phyloP scores from a whole-genome alignment of 2,888 invertebrate species.

The Marasmarcha lunaedactyla region DNA sequence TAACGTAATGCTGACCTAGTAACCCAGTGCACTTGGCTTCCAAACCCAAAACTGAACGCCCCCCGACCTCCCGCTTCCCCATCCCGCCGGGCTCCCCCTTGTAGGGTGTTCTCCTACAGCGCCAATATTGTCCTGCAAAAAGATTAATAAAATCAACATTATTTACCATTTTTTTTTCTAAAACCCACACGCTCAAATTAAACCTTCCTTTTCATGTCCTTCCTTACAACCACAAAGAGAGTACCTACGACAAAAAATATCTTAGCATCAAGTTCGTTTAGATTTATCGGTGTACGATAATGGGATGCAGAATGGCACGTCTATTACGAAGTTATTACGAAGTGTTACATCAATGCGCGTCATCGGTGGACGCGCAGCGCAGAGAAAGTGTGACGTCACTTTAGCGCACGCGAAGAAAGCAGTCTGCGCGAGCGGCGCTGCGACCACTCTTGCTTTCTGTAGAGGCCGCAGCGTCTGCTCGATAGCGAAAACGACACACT shows the following conservation, averaged over 20 bases:
- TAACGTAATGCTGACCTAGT: constrained; percentile 40
- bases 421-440: constrained; percentile 52
- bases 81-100: constrained; percentile 15
- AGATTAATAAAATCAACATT: too few species aligned
- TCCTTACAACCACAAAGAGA: too few species aligned
- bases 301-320: constrained; percentile 12
- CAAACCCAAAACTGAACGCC: constrained; percentile 32
- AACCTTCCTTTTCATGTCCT: too few species aligned
- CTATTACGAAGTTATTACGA: constrained; percentile 38
- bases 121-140: too few species aligned
- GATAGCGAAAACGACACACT: constrained; percentile 67
- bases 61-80: constrained; percentile 16
- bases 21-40: constrained; percentile 62
- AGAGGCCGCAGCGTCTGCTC: constrained; percentile 54
- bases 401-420: constrained; percentile 54
- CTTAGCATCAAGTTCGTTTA: too few species aligned
- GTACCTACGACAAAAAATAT: too few species aligned
- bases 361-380: constrained; percentile 26
- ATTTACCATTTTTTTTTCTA: too few species aligned
- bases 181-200: too few species aligned
- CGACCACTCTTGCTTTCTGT: constrained; percentile 55
- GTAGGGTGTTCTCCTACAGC: background rate
- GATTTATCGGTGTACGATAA: background rate
- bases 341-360: constrained; percentile 51
- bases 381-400: constrained; percentile 62